Conservation (phyloP, 2,797 vertebrate genomes). For the Rhynchonycteris naso region DNA sequence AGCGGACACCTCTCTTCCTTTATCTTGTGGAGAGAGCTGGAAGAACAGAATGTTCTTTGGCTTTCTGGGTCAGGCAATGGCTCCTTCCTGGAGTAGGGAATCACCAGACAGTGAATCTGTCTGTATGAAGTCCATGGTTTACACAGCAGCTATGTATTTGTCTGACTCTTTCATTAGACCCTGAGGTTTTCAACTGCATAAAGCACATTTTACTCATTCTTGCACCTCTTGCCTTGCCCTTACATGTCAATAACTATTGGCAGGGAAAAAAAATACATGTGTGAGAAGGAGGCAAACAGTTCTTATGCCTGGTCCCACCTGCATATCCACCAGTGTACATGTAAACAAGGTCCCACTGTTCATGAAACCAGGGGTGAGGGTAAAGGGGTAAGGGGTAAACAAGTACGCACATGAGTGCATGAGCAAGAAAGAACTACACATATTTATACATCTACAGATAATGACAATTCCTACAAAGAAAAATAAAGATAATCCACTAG, state of each 20-base stretch:
- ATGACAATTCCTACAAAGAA: not conserved
- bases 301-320: not conserved
- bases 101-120: not conserved
- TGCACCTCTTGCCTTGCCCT: not conserved
- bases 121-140: accelerated
- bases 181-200: not conserved
- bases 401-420: not conserved
- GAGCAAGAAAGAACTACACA: not conserved
- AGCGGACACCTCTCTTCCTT: not conserved
- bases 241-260: not conserved
- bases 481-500: not conserved
- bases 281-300: not conserved
- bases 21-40: accelerated
- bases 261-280: not conserved
- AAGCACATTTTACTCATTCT: not conserved
- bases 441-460: not conserved
- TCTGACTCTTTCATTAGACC: not conserved
- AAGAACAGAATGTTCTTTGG: accelerated
- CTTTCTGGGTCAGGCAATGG: not conserved
- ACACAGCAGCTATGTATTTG: accelerated
- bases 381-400: too few species aligned
- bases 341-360: not conserved
- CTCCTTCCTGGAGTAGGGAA: not conserved
- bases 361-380: not conserved
- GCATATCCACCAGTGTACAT: not conserved